Conservation (phyloP, 2,797 vertebrate genomes). For the Megaceryle alcyon region DNA sequence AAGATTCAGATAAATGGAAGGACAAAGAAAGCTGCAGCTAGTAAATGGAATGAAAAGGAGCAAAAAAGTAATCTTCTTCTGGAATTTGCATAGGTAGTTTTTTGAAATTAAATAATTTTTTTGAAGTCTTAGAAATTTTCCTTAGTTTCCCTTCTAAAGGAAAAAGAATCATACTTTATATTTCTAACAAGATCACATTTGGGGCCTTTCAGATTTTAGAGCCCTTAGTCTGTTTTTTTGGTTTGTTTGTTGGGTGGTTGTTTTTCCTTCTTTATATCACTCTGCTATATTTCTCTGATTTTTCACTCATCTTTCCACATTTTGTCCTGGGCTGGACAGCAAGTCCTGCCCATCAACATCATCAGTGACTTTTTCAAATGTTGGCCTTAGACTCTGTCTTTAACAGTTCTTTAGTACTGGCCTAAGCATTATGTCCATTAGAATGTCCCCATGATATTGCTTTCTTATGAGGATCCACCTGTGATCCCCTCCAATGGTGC, state of each 20-base stretch:
- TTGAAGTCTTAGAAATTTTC: background rate
- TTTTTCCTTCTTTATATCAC: background rate
- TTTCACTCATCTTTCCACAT: background rate
- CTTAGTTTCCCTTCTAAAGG: background rate
- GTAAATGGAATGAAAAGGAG: background rate
- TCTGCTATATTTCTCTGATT: background rate
- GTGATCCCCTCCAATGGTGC: background rate
- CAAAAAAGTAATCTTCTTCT: background rate
- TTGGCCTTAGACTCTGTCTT: background rate
- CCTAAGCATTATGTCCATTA: background rate
- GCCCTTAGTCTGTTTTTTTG: background rate
- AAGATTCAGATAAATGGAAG: conserved; percentile 22
- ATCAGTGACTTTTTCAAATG: background rate
- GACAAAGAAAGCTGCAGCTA: background rate
- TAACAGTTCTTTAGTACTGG: background rate
- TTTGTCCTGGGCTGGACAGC: background rate
- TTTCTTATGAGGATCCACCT: background rate
- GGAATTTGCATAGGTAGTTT: background rate
- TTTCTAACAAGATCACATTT: background rate
- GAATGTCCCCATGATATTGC: background rate
- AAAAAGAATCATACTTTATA: background rate
- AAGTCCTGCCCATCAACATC: background rate
- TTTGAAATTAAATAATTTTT: background rate
- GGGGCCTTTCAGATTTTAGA: background rate
- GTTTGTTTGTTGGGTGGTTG: background rate